These are phyloP conservation scores for Drosophila malerkotliana DNA, from an alignment of 1,140 invertebrate species.

Conservation along the genomic window DNA sequence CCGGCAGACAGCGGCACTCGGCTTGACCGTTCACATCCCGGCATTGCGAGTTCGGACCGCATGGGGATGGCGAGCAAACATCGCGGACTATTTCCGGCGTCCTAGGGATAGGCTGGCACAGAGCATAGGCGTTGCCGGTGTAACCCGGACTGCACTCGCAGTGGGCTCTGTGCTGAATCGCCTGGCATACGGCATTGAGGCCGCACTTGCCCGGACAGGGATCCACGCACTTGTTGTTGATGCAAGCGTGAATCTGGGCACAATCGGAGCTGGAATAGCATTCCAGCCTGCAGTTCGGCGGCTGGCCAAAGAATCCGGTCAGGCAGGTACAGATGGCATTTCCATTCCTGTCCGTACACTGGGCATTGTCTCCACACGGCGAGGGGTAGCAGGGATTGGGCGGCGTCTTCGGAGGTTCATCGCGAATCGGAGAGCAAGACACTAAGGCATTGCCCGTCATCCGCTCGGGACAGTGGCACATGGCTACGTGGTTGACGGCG, in stretches of 20 bases:
- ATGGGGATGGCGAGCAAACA: constrained; percentile 90
- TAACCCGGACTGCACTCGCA: constrained; percentile 90
- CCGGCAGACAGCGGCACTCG: constrained; percentile 87
- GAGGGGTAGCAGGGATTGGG: constrained; percentile 88
- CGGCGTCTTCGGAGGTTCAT: constrained; percentile 36
- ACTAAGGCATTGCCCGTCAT: constrained; percentile 90
- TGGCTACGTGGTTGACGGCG: constrained; percentile 90
- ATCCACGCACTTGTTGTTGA: constrained; percentile 91
- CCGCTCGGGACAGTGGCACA: constrained; percentile 90
- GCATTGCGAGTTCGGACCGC: constrained; percentile 90
- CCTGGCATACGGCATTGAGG: constrained; percentile 89
- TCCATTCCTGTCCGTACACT: constrained; percentile 88
- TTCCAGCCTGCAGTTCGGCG: constrained; percentile 90
- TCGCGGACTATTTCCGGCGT: constrained; percentile 65
- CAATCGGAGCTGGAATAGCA: constrained; percentile 91
- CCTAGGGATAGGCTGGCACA: constrained; percentile 88
- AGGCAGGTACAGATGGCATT: constrained; percentile 91
- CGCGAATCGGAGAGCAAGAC: constrained; percentile 70
- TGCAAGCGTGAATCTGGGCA: constrained; percentile 88
- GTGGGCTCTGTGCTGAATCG: constrained; percentile 89
- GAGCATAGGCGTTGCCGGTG: constrained; percentile 91
- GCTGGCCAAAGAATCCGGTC: constrained; percentile 88
- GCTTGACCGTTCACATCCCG: constrained; percentile 86
- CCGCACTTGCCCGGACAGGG: constrained; percentile 93
- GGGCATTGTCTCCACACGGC: constrained; percentile 91